Base-by-base conservation (phyloP, 2,888 invertebrate genomes). In the Parthenolecanium corni region DNA sequence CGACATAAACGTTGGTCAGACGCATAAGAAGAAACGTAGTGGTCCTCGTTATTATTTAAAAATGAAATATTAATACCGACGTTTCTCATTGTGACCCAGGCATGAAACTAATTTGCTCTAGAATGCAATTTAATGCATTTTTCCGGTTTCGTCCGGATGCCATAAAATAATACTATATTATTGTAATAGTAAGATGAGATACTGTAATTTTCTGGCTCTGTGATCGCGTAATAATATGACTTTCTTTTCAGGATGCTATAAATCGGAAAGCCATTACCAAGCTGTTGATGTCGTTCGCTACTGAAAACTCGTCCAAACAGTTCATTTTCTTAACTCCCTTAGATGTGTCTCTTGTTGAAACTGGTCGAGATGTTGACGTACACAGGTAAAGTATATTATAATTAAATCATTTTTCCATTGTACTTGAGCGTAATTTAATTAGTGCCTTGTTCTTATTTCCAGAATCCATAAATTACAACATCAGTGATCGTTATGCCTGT, bases 291-390 rank as follows among this genome's bases (percentile, higher is more conserved):
- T n/a, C 36, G 9, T 85, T 88, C 73, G 89, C 92, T 5, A 78
- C 80, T 58, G 75, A 76, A 52, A 83, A 83, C 72, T 76, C 77
- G 6, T 74, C 78, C 64, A 77, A 82, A 2, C 94, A 95, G 76
- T 95, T 85, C 75, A 85, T 90, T 68, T 92, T 95, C 74, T 80
- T 95, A 24, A 91, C 94, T 49, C 95, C 95, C 31, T 84, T 89
- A 72, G 86, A 88, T 73, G 62, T 64, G 23, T 63, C 64, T 1
- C 31, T 64, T 16, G 57, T 66, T 9, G 53, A 64, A 11, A 64
- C 62, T 21, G 49, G 25, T 9, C 42, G 24, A 11, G 23, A 64
- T 36, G 18, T 66, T 47, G 46, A 62, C 20, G 56, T 66, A 16
- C 58, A 58, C 23, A 49, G 49, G 58, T 58, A 51, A 54, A 20